Evolutionary conservation across 2,797 vertebrate genomes (phyloP), one percentile per base, ranked within the genome.

Genomic region (Gallinago stenura): DNA sequence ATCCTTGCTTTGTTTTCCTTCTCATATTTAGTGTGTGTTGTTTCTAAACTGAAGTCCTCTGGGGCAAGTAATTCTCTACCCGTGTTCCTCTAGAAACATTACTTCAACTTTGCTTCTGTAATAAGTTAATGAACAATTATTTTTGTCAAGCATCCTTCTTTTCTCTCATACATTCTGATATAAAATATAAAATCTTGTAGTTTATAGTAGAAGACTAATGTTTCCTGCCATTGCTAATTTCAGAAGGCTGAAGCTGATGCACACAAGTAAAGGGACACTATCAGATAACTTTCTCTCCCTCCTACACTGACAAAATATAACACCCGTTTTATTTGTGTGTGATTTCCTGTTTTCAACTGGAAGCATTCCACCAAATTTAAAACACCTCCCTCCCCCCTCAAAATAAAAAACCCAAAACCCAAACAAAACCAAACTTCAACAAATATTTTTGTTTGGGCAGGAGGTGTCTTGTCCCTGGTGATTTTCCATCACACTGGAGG

Each of bases 321-420:
- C 35, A 84, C 6, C 46, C 30, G 5, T 54, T 90, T 89, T 84
- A 81, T 94, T 90, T 89, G 77, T 66, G 72, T 62, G 53, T 21
- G 33, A 90, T 83, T 95, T 90, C 88, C 95, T 97, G 73, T 89
- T 97, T 97, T 90, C 87, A 93, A 70, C 39, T 87, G 89, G 77
- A 88, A 90, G 83, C 17, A 79, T 82, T 92, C 90, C 75, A 90
- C 79, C 68, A 86, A 91, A 80, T 83, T 83, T 80, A 89, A 90
- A 53, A 92, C 76, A 83, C 13, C 25, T 11, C 69, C n/a, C 56
- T 15, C n/a, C n/a, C 54, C 37, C 18, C 37, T 37, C 18, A 15
- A 22, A 57, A 57, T 37, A 57, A 35, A 58, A 58, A 19, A 43
- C 41, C 33, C 11, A 35, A 37, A 37, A 26, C 22, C 35, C 60